Percentiles rank a stretch among this genome's conserved stretches.
Evolutionary conservation across 2,797 vertebrate species (phyloP).

Genomic region (Helostoma temminkii): DNA sequence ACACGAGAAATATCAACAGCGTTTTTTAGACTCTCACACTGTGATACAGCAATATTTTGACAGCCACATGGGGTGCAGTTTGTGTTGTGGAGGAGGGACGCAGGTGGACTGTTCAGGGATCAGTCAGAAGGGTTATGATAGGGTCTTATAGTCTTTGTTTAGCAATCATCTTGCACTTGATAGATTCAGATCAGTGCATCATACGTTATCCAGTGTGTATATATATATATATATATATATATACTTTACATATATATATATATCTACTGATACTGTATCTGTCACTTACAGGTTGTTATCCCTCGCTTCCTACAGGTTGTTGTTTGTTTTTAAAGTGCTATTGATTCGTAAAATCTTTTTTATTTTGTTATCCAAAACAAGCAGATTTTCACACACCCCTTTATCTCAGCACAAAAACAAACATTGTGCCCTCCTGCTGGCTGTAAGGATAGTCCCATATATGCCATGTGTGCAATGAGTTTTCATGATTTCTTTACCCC

Average conservation of each 20-base stretch:
- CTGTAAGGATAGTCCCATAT: constrained; percentile 67
- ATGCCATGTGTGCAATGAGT: no score
- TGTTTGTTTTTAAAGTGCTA: constrained; percentile 50
- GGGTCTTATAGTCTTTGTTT: neutral
- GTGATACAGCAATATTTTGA: constrained; percentile 41
- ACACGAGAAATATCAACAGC: constrained; percentile 58
- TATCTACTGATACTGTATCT: constrained; percentile 40
- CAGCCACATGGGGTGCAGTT: constrained; percentile 22
- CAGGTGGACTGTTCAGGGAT: constrained; percentile 22
- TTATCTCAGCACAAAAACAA: constrained; percentile 72
- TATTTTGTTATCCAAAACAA: constrained; percentile 80
- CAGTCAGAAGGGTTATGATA: constrained; percentile 10
- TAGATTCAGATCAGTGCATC: constrained; percentile 6
- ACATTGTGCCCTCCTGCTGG: constrained; percentile 72
- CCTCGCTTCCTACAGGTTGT: constrained; percentile 53
- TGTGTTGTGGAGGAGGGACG: constrained; percentile 11
- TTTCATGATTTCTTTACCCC: no score
- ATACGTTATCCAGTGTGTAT: neutral
- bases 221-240: no score
- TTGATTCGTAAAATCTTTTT: constrained; percentile 69
- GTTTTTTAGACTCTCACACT: constrained; percentile 35
- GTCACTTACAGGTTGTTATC: constrained; percentile 30
- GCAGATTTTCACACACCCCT: constrained; percentile 65
- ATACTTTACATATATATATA: no score
- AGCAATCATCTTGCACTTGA: constrained; percentile 13